Base-by-base conservation (phyloP, 2,797 vertebrate genomes). In the Gallinago stenura region DNA sequence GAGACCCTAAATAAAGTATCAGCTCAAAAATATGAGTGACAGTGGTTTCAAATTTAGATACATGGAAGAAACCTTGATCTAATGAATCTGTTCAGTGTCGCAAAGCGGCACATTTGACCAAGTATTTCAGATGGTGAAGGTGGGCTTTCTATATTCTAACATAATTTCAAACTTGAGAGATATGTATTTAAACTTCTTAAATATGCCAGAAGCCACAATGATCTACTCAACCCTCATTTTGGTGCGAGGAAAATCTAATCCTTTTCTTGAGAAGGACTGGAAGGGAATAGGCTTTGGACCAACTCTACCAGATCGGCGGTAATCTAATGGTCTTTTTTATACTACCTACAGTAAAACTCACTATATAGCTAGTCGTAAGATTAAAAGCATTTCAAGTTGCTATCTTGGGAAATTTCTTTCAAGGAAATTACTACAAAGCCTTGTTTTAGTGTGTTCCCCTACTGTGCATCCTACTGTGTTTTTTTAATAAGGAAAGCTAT, bases 401-500 rank as follows among this genome's bases (percentile, higher is more conserved):
- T 98, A 97, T 98, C 98, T 98, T 98, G 98, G 98, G 97, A 98
- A 98, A 98, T 98, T 98, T 98, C 97, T 98, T 98, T 95, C 96
- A 98, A 98, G 98, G 98, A 99, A 98, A 98, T 99, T 98, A 98
- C 98, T 98, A 98, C 98, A 99, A 99, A 99, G 98, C 98, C 98
- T 98, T 99, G 98, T 99, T 99, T 99, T 98, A 99, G 98, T 98
- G 98, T 17, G 93, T 98, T 98, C 98, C 98, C 98, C 98, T 98
- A 98, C 98, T 98, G 99, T 98, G 99, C 97, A 96, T 98, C 99
- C 99, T 98, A 98, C 98, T 99, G 98, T 98, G 98, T 98, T 98
- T 98, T 99, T 99, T 99, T 99, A 99, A 99, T 99, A 99, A 99
- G 99, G 98, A 99, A 99, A 99, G 98, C 98, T 98, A 99, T 98